These are phyloP conservation scores for Drosophila rufa DNA, from an alignment of 1,140 invertebrate species.

Conservation along the genomic window DNA sequence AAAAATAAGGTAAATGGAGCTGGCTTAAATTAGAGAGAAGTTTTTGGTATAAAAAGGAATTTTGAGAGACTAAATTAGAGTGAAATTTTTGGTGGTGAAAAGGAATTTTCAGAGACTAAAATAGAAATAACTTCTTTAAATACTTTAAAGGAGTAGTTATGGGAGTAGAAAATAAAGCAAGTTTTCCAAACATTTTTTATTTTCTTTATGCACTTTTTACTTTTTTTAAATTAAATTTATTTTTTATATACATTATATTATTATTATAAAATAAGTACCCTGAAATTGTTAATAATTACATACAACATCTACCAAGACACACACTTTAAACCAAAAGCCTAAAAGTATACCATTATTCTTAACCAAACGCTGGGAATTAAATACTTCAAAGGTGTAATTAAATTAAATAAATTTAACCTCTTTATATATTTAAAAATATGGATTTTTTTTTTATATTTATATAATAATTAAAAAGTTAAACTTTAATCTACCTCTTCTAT, in stretches of 20 bases:
- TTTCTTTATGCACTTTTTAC: too few relatives aligned
- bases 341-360: conserved; percentile 13
- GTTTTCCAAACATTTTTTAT: too few relatives aligned
- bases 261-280: too few relatives aligned
- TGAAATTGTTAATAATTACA: too few relatives aligned
- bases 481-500: too few relatives aligned
- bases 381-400: not conserved
- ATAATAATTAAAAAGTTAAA: not conserved
- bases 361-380: not conserved
- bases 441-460: too few relatives aligned
- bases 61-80: too few relatives aligned
- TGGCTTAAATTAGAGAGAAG: not conserved
- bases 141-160: too few relatives aligned
- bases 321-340: not conserved
- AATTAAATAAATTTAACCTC: not conserved
- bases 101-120: not conserved
- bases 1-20: conserved; percentile 5
- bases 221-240: too few relatives aligned
- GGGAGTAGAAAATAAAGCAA: too few relatives aligned
- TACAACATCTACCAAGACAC: too few relatives aligned
- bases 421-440: not conserved
- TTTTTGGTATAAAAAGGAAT: not conserved
- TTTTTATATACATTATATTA: too few relatives aligned
- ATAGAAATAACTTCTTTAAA: not conserved
- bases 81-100: not conserved